Percentiles rank a stretch among this genome's conserved stretches.
Evolutionary conservation across 2,888 invertebrate genomes (phyloP).

Genomic region (Cephus rjabovi): DNA sequence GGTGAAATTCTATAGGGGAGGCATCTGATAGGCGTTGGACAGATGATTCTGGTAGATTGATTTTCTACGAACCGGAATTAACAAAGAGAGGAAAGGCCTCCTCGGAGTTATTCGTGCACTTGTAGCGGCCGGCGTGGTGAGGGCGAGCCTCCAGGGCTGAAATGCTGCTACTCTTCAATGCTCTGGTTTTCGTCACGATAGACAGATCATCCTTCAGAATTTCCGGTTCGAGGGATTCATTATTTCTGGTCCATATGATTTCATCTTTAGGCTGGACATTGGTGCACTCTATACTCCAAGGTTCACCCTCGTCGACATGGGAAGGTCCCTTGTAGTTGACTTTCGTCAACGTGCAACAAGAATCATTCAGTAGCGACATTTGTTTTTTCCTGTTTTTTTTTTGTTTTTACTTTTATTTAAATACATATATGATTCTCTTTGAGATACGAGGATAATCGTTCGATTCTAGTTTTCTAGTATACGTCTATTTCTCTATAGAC

Average conservation of each 20-base stretch:
- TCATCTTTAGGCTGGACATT: slow-evolving; percentile 39
- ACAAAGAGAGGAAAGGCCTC: slow-evolving; percentile 48
- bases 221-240: slow-evolving; percentile 46
- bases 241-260: slow-evolving; percentile 59
- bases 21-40: background rate
- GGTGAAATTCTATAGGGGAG: background rate
- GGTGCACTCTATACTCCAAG: slow-evolving; percentile 58
- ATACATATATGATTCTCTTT: background rate
- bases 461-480: no score
- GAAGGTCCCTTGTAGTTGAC: slow-evolving; percentile 50
- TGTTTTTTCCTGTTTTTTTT: background rate
- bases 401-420: background rate
- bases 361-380: background rate
- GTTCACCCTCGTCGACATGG: slow-evolving; percentile 46
- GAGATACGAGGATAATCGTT: no score
- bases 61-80: slow-evolving; percentile 55
- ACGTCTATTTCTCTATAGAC: background rate
- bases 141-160: slow-evolving; percentile 44
- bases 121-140: slow-evolving; percentile 57
- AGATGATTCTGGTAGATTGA: background rate
- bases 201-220: slow-evolving; percentile 48
- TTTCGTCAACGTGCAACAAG: slow-evolving; percentile 19
- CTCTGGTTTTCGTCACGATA: slow-evolving; percentile 30
- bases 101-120: slow-evolving; percentile 46
- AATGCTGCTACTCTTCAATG: slow-evolving; percentile 37